phyloP scores from a whole-genome alignment of 1,140 invertebrate species.

The Scaptomyza pallida region DNA sequence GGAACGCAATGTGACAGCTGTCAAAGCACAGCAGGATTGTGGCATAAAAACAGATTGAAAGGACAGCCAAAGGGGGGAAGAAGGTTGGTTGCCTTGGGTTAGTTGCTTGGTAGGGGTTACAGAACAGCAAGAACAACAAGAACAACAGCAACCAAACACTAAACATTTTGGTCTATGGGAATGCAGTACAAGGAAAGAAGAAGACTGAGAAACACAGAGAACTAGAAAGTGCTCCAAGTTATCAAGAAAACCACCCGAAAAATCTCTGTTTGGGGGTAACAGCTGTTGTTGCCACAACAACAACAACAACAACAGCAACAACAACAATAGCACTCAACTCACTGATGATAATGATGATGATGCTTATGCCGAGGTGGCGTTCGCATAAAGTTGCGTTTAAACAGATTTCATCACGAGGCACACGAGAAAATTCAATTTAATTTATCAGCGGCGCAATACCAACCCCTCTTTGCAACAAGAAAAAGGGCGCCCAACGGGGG shows the following conservation, averaged over 20 bases:
- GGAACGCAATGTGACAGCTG: slow-evolving; percentile 71
- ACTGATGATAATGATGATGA: slow-evolving; percentile 26
- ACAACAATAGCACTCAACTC: slow-evolving; percentile 43
- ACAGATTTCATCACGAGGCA: slow-evolving; percentile 71
- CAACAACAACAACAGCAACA: slow-evolving; percentile 23
- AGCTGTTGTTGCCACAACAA: slow-evolving; percentile 53
- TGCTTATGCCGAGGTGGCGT: slow-evolving; percentile 11
- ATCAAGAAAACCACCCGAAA: slow-evolving; percentile 51
- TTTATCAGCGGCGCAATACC: slow-evolving; percentile 53
- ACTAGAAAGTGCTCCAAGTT: slow-evolving; percentile 10
- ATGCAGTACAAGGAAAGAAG: slow-evolving; percentile 14
- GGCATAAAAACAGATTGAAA: slow-evolving; percentile 6
- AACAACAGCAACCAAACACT: too few relatives aligned
- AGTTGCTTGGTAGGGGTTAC: too few relatives aligned
- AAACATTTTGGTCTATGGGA: slow-evolving; percentile 25
- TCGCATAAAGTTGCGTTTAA: slow-evolving; percentile 67
- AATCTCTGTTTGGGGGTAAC: slow-evolving; percentile 24
- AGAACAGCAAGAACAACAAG: not conserved
- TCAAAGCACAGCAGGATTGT: slow-evolving; percentile 62
- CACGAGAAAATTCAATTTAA: slow-evolving; percentile 70
- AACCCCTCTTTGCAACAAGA: slow-evolving; percentile 28
- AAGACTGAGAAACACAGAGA: not conserved
- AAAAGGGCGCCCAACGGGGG: not conserved
- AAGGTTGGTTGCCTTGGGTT: not conserved
- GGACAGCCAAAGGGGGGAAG: not conserved